A percentile compares a stretch with the other conserved stretches of the same genome.
Conservation (phyloP, 37 sponge, comb jelly and placozoan species). For the Cladorhizidae sp. region DNA sequence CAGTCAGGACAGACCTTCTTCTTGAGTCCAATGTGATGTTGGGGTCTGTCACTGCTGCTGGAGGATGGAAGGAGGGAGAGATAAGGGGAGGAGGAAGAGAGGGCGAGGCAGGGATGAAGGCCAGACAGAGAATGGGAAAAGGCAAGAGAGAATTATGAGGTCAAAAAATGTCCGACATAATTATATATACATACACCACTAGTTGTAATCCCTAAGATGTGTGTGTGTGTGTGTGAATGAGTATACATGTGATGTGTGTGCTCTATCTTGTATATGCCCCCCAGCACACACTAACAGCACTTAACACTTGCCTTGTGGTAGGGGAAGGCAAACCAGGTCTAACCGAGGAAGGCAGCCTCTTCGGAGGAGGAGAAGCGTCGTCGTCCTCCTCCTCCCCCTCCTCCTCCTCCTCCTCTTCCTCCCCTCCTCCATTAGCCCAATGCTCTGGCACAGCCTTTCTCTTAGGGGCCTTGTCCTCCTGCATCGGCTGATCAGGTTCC, state of each 20-base stretch:
- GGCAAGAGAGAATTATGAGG: neutral
- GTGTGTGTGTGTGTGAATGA: no score
- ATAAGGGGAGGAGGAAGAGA: no score
- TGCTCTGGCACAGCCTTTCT: no score
- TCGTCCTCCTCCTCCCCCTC: constrained; percentile 19
- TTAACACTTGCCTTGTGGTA: no score
- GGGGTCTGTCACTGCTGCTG: neutral
- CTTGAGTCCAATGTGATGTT: neutral
- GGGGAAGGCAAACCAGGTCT: constrained; percentile 5
- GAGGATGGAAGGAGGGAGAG: neutral
- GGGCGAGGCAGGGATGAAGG: no score
- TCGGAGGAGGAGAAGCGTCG: neutral
- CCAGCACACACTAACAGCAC: no score
- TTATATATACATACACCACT: no score
- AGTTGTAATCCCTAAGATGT: no score
- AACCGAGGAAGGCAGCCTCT: constrained; percentile 28
- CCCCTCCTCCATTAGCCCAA: neutral
- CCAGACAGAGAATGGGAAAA: neutral
- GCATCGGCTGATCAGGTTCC: no score
- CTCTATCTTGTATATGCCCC: no score
- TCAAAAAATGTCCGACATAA: constrained; percentile 1
- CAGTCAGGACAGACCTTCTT: constrained; percentile 68
- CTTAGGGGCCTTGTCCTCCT: no score
- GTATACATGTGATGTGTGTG: no score
- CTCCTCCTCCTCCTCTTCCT: constrained; percentile 6